A percentile compares a stretch with the other conserved stretches of the same genome.
These are phyloP conservation scores for Salticus scenicus DNA, from an alignment of 2,888 invertebrate species.

Conservation along the genomic window DNA sequence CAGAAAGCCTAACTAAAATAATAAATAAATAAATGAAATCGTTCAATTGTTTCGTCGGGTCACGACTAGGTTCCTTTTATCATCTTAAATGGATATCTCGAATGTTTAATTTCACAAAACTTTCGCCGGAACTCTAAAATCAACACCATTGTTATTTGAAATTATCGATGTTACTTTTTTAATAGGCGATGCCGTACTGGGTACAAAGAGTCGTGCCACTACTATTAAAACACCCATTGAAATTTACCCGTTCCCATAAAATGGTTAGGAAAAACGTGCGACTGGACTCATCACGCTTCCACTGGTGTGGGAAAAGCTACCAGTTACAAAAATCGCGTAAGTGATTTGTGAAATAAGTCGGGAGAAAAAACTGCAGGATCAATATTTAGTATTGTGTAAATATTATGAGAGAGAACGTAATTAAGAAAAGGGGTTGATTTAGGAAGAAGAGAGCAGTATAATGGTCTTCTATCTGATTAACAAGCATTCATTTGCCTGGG, in stretches of 20 bases:
- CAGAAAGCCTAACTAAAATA: neutral
- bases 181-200: conserved; percentile 41
- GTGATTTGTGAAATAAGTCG: neutral
- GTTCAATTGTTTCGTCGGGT: conserved; percentile 23
- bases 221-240: conserved; percentile 53
- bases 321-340: neutral
- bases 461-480: neutral
- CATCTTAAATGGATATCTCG: conserved; percentile 46
- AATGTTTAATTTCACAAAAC: conserved; percentile 54
- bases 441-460: neutral
- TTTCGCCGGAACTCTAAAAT: conserved; percentile 50
- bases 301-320: conserved; percentile 7
- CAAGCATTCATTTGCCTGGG: neutral
- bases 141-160: conserved; percentile 66
- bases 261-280: conserved; percentile 38
- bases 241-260: conserved; percentile 44
- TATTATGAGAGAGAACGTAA: conserved; percentile 1
- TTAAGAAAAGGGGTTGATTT: neutral
- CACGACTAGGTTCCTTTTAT: conserved; percentile 36
- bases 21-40: neutral
- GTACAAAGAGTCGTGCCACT: conserved; percentile 51
- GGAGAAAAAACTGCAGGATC: neutral
- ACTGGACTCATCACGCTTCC: conserved; percentile 28
- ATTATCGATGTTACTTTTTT: conserved; percentile 63
- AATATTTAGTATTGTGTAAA: conserved; percentile 12